phyloP scores from a whole-genome alignment of 2,797 vertebrate genomes.

The Pygocentrus nattereri region DNA sequence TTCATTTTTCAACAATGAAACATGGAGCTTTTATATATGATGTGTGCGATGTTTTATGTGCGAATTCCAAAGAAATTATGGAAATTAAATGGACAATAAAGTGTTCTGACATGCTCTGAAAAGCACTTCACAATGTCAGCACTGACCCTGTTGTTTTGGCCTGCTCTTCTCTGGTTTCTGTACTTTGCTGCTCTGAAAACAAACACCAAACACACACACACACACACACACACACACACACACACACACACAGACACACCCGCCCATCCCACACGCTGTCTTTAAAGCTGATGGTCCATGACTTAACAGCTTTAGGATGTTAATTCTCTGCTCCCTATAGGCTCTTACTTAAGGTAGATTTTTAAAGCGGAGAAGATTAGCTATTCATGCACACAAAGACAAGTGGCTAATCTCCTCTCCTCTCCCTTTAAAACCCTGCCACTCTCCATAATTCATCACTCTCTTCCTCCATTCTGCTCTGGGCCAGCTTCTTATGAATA shows the following conservation, averaged over 20 bases:
- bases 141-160: too few species aligned
- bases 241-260: slow-evolving; percentile 3
- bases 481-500: slow-evolving; percentile 67
- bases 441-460: slow-evolving; percentile 73
- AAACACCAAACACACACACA: background rate
- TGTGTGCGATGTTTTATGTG: too few species aligned
- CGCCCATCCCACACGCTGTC: background rate
- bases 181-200: background rate
- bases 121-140: too few species aligned
- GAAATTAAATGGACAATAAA: too few species aligned
- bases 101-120: too few species aligned
- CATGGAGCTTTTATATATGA: too few species aligned
- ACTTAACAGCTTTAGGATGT: slow-evolving; percentile 54
- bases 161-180: too few species aligned
- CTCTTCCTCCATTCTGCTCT: slow-evolving; percentile 63
- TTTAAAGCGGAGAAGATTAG: slow-evolving; percentile 71
- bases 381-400: slow-evolving; percentile 77
- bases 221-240: too few species aligned
- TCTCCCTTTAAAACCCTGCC: slow-evolving; percentile 56
- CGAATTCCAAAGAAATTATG: too few species aligned
- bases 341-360: slow-evolving; percentile 70
- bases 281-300: slow-evolving; percentile 55
- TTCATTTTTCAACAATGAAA: too few species aligned
- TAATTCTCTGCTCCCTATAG: slow-evolving; percentile 60
- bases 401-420: slow-evolving; percentile 67